These are phyloP conservation scores for Urocyon cinereoargenteus DNA, from an alignment of 2,797 vertebrate species.

Conservation along the genomic window DNA sequence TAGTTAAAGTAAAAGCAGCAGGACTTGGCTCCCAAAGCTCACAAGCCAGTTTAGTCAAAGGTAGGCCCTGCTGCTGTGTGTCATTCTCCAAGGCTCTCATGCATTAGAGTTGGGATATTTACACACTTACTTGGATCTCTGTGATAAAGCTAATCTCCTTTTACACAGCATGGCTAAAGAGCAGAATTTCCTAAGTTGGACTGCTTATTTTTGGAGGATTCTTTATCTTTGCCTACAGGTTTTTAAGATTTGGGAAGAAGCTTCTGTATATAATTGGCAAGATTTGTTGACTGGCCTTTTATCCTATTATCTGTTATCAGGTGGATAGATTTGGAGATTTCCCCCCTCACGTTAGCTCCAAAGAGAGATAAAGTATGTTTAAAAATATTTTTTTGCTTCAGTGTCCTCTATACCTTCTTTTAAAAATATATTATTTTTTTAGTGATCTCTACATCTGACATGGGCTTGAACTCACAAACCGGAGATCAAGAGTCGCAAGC, in stretches of 20 bases:
- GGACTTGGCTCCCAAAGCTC: not conserved
- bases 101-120: not conserved
- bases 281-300: constrained; percentile 44
- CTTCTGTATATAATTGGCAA: not conserved
- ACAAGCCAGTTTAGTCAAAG: not conserved
- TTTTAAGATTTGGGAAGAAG: constrained; percentile 25
- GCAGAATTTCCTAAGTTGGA: not conserved
- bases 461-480: not conserved
- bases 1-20: constrained; percentile 2
- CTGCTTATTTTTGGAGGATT: constrained; percentile 39
- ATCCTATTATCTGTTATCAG: constrained; percentile 39
- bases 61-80: not conserved
- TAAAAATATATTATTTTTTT: not conserved
- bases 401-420: not conserved
- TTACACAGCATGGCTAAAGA: not conserved
- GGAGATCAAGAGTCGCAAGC: not conserved
- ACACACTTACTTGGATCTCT: not conserved
- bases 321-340: not conserved
- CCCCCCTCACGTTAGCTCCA: not conserved
- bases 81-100: not conserved
- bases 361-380: constrained; percentile 10
- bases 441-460: not conserved
- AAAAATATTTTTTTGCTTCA: not conserved
- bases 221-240: not conserved
- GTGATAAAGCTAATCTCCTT: not conserved